These are phyloP conservation scores for Ceryle rudis DNA, from an alignment of 2,797 vertebrate species.

Conservation along the genomic window DNA sequence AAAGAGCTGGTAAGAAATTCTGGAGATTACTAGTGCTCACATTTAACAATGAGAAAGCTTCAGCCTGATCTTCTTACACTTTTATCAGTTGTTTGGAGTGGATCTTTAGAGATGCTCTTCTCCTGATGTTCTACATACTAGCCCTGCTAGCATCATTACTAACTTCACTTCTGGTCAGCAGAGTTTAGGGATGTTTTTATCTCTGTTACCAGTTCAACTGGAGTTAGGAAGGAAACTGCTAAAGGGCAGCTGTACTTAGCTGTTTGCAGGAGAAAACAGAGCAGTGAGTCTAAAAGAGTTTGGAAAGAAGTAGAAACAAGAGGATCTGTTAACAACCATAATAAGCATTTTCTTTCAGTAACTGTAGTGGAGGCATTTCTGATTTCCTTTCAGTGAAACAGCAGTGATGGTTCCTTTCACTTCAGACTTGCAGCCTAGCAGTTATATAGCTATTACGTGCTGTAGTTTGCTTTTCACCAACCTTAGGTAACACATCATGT, in stretches of 20 bases:
- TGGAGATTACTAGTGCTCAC: background rate
- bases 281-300: background rate
- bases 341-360: background rate
- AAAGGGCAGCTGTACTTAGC: background rate
- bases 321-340: background rate
- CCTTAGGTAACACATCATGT: background rate
- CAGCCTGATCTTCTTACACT: background rate
- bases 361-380: background rate
- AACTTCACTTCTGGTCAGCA: background rate
- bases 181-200: background rate
- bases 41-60: background rate
- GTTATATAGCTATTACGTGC: background rate
- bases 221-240: background rate
- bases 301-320: background rate
- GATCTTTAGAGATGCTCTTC: background rate
- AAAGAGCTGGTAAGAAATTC: conserved; percentile 89
- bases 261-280: background rate
- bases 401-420: background rate
- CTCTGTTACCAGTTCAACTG: background rate
- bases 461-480: background rate
- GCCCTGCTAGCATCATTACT: background rate
- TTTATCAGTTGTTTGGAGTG: background rate
- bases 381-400: background rate
- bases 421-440: background rate
- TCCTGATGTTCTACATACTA: background rate